Evolutionary conservation across 2,888 invertebrate genomes (phyloP).

Genomic region (Aphelenchoides bicaudatus): DNA sequence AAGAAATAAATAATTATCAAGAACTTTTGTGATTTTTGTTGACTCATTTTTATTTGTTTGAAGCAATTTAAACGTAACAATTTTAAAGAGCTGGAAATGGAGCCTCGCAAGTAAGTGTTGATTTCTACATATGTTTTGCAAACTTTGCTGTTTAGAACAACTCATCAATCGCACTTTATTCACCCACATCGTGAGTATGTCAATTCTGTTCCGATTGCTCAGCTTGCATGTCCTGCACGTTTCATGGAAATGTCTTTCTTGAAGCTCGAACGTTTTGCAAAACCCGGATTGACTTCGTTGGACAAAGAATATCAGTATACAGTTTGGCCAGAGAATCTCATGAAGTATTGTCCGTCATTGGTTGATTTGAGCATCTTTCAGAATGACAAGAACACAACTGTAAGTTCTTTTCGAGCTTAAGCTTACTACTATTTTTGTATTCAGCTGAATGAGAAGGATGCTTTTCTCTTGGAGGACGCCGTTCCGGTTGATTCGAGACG

Average conservation of each 20-base stretch:
- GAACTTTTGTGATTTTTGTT: too few species aligned
- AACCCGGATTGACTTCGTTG: slow-evolving; percentile 5
- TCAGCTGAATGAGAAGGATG: slow-evolving; percentile 75
- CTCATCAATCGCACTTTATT: not conserved
- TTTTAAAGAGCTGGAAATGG: too few species aligned
- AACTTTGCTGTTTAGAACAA: too few species aligned
- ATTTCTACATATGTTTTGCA: too few species aligned
- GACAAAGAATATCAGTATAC: not conserved
- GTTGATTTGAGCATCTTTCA: slow-evolving; percentile 10
- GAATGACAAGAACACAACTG: not conserved
- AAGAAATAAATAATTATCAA: too few species aligned
- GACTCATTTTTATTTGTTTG: too few species aligned
- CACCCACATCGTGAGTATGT: slow-evolving; percentile 2
- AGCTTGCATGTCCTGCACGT: slow-evolving; percentile 11
- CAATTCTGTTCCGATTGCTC: slow-evolving; percentile 4
- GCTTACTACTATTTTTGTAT: not conserved
- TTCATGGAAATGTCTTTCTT: slow-evolving; percentile 6
- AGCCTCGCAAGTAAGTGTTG: too few species aligned
- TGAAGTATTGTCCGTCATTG: slow-evolving; percentile 8
- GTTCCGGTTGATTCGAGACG: slow-evolving; percentile 71
- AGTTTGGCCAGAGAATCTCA: slow-evolving; percentile 12
- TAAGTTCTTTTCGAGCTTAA: not conserved
- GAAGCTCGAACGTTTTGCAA: slow-evolving; percentile 9
- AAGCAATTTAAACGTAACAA: too few species aligned
- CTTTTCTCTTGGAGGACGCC: slow-evolving; percentile 90